phyloP scores from a whole-genome alignment of 1,140 invertebrate species.

The Drosophila sucinea region DNA sequence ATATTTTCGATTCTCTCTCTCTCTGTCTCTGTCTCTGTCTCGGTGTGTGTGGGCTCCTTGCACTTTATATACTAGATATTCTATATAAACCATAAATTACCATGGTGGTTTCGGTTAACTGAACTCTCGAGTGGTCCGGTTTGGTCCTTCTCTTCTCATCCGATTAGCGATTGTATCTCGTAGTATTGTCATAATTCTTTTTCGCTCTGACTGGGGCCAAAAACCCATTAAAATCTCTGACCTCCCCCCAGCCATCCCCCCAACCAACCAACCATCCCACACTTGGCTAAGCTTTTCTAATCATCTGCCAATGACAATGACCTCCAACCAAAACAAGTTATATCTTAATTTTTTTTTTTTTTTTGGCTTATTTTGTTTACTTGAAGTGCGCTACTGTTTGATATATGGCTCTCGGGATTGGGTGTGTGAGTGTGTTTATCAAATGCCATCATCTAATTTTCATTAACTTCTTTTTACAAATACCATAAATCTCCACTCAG shows the following conservation, averaged over 20 bases:
- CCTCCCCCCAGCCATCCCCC: neutral
- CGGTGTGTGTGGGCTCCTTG: neutral
- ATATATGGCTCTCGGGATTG: conserved; percentile 61
- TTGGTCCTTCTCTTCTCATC: conserved; percentile 27
- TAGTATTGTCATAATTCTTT: conserved; percentile 78
- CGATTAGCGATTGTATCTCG: conserved; percentile 78
- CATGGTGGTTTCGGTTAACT: conserved; percentile 69
- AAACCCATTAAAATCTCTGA: conserved; percentile 68
- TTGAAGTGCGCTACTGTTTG: conserved; percentile 38
- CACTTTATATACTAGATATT: conserved; percentile 37
- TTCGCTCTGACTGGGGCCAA: conserved; percentile 39
- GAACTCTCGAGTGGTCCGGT: conserved; percentile 63
- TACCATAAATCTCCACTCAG: conserved; percentile 60
- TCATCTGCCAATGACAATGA: conserved; percentile 63
- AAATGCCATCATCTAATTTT: conserved; percentile 77
- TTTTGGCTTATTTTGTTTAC: conserved; percentile 34
- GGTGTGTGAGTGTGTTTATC: conserved; percentile 68
- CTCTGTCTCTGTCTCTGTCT: neutral
- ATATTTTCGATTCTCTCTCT: neutral
- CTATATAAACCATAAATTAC: conserved; percentile 63
- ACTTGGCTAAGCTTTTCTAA: conserved; percentile 64
- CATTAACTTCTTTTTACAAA: conserved; percentile 69
- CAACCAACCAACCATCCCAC: neutral
- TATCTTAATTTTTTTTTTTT: neutral
- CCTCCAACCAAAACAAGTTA: conserved; percentile 35